Percentiles rank a stretch among this genome's conserved stretches.
These are phyloP conservation scores for Eurytoma californica DNA, from an alignment of 2,888 invertebrate species.

Conservation along the genomic window DNA sequence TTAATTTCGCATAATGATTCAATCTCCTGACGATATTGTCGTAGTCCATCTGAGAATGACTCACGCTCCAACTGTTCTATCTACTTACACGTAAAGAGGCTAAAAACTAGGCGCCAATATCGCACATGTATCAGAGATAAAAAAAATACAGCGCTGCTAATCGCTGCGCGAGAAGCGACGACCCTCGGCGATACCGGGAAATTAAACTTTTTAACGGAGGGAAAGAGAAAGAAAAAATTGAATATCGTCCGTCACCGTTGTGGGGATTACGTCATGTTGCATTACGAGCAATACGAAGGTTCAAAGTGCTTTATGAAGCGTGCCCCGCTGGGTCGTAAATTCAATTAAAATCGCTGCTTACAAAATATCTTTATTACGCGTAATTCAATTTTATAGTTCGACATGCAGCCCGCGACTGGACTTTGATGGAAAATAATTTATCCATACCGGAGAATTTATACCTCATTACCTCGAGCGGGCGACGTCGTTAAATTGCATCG, in stretches of 20 bases:
- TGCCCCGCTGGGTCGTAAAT: constrained; percentile 15
- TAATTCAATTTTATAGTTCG: constrained; percentile 38
- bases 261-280: constrained; percentile 7
- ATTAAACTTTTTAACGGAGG: neutral
- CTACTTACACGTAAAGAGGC: neutral
- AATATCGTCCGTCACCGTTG: neutral
- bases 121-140: too few relatives aligned
- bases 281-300: neutral
- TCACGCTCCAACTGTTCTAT: neutral
- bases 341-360: constrained; percentile 35
- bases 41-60: neutral
- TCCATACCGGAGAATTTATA: constrained; percentile 16
- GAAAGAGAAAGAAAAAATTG: too few relatives aligned
- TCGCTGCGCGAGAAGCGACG: too few relatives aligned
- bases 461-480: neutral
- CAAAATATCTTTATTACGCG: constrained; percentile 40
- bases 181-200: neutral
- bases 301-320: constrained; percentile 1
- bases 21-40: constrained; percentile 28
- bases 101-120: neutral
- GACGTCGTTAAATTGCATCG: neutral
- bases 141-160: too few relatives aligned
- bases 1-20: constrained; percentile 36
- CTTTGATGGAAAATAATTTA: neutral
- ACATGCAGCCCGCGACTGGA: constrained; percentile 11